A percentile compares a stretch with the other conserved stretches of the same genome.
Conservation (phyloP, 2,797 vertebrate genomes). For the Pseudochirops corinnae region DNA sequence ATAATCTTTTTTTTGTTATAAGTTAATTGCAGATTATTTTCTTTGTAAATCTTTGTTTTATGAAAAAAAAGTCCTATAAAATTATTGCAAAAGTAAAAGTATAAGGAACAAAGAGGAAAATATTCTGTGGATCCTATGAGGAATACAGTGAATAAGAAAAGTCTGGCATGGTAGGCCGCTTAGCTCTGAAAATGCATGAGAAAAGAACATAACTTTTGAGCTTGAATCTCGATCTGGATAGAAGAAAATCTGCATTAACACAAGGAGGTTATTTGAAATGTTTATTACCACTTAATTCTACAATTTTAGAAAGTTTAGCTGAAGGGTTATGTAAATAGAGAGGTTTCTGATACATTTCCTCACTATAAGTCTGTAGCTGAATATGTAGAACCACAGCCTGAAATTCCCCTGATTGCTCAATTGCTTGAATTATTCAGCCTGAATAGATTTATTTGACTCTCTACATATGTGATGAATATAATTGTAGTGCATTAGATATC, state of each 20-base stretch:
- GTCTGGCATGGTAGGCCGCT: constrained; percentile 10
- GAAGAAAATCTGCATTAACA: constrained; percentile 27
- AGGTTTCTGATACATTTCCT: neutral
- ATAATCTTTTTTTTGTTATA: constrained; percentile 37
- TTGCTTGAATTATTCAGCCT: neutral
- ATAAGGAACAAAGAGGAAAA: constrained; percentile 2
- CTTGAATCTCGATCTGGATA: neutral
- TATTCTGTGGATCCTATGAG: neutral
- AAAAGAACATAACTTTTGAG: constrained; percentile 21
- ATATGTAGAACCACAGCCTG: neutral
- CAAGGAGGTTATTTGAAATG: neutral
- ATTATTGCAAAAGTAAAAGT: constrained; percentile 32
- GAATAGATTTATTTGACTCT: neutral
- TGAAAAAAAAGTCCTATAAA: neutral
- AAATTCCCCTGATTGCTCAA: neutral
- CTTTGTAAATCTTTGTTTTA: constrained; percentile 28
- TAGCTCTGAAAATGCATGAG: constrained; percentile 48
- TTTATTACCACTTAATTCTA: constrained; percentile 19
- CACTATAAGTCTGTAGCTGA: neutral
- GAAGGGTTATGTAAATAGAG: constrained; percentile 9
- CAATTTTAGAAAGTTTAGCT: constrained; percentile 11
- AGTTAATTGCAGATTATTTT: constrained; percentile 25
- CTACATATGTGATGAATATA: neutral
- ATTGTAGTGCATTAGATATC: neutral
- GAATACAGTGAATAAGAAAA: constrained; percentile 41